phyloP scores from a whole-genome alignment of 2,113 vertebrate genomes.

The Dromiciops gliroides region DNA sequence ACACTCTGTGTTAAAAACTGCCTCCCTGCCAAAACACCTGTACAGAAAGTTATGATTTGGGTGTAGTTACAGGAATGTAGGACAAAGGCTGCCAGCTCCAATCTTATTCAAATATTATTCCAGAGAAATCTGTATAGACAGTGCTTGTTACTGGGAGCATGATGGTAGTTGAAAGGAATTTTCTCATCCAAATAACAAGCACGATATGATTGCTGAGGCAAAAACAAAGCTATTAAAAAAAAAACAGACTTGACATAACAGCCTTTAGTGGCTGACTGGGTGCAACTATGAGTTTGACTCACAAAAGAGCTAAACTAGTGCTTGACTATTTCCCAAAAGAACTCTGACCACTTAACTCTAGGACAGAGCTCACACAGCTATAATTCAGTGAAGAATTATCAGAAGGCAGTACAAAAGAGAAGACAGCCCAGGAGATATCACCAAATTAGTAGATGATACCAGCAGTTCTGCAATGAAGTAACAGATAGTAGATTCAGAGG shows the following conservation, averaged over 20 bases:
- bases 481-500: background rate
- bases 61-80: background rate
- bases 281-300: background rate
- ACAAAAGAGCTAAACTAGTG: background rate
- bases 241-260: background rate
- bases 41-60: background rate
- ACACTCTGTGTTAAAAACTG: background rate
- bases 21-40: background rate
- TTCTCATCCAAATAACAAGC: background rate
- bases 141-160: background rate
- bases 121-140: background rate
- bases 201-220: background rate
- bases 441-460: background rate
- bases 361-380: background rate
- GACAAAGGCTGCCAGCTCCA: background rate
- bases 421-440: background rate
- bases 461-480: background rate
- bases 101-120: background rate
- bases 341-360: background rate
- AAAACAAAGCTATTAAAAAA: background rate
- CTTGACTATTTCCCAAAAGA: background rate
- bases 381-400: background rate
- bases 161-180: background rate
- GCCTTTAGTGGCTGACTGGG: background rate
- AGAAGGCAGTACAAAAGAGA: background rate